Evolutionary conservation across 2,888 invertebrate species (phyloP).

Genomic region (Euzophera pinguis): DNA sequence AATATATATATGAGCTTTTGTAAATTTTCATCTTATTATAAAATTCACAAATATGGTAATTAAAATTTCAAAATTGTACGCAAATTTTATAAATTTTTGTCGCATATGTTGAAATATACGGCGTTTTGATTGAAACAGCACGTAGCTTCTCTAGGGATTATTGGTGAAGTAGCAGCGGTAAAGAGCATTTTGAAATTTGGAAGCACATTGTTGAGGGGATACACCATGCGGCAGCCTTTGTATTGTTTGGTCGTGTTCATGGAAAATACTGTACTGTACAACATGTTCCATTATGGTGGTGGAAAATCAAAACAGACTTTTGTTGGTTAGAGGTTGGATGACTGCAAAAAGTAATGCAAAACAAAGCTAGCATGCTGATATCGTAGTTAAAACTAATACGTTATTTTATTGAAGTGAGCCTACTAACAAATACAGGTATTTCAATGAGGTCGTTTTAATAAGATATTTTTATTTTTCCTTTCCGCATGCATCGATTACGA

Average conservation of each 20-base stretch:
- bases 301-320: neutral
- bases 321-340: neutral
- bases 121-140: conserved; percentile 45
- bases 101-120: conserved; percentile 35
- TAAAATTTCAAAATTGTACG: neutral
- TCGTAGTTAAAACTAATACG: conserved; percentile 7
- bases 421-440: conserved; percentile 34
- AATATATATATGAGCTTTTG: conserved; percentile 7
- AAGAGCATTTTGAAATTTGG: conserved; percentile 33
- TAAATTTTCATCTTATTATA: neutral
- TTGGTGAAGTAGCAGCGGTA: conserved; percentile 46
- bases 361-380: conserved; percentile 10
- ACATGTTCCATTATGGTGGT: neutral
- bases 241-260: neutral
- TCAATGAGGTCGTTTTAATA: conserved; percentile 12
- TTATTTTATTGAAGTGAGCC: neutral
- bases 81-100: conserved; percentile 35
- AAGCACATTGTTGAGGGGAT: conserved; percentile 36
- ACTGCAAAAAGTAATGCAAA: neutral
- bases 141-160: conserved; percentile 47
- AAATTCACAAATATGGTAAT: neutral
- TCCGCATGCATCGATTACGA: conserved; percentile 66
- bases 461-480: conserved; percentile 50
- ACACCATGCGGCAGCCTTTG: conserved; percentile 23
- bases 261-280: neutral